Evolutionary conservation across 92 coral and sea anemone genomes (phyloP).

Genomic region (Phenganax marumi): DNA sequence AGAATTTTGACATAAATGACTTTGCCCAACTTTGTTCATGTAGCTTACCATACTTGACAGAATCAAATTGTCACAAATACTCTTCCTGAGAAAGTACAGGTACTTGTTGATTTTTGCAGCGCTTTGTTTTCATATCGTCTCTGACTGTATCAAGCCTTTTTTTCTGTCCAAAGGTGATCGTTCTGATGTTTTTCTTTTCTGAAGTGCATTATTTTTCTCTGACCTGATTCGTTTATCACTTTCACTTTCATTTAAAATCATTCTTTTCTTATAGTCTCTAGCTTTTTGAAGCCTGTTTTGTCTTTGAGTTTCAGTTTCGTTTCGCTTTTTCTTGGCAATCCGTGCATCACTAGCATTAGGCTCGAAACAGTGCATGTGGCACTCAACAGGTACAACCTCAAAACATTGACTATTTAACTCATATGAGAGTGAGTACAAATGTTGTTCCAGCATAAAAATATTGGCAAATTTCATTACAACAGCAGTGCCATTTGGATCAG

Average conservation of each 20-base stretch:
- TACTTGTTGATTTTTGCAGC: background rate
- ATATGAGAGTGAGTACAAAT: conserved; percentile 59
- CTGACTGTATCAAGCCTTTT: conserved; percentile 17
- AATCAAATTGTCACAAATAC: conserved; percentile 8
- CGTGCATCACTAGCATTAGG: conserved; percentile 32
- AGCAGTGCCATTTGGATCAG: conserved; percentile 66
- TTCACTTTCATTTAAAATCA: conserved; percentile 33
- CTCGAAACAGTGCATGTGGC: conserved; percentile 21
- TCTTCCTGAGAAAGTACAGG: conserved; percentile 15
- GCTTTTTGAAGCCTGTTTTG: conserved; percentile 51
- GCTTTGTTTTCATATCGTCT: background rate
- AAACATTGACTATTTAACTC: conserved; percentile 54
- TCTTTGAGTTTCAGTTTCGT: conserved; percentile 57
- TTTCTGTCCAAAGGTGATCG: conserved; percentile 7
- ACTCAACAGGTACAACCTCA: conserved; percentile 62
- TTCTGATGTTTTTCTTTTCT: conserved; percentile 19
- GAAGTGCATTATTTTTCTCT: background rate
- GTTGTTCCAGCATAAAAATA: conserved; percentile 50
- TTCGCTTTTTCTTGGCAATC: conserved; percentile 43
- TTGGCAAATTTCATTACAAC: conserved; percentile 70
- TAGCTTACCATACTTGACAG: conserved; percentile 11
- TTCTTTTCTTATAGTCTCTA: conserved; percentile 42
- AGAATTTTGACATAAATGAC: conserved; percentile 13
- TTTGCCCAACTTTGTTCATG: conserved; percentile 12
- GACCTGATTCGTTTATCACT: background rate